Percentiles rank a stretch among this genome's conserved stretches.
These are phyloP conservation scores for Melanotaenia trifasciata DNA, from an alignment of 2,797 vertebrate species.

Conservation along the genomic window DNA sequence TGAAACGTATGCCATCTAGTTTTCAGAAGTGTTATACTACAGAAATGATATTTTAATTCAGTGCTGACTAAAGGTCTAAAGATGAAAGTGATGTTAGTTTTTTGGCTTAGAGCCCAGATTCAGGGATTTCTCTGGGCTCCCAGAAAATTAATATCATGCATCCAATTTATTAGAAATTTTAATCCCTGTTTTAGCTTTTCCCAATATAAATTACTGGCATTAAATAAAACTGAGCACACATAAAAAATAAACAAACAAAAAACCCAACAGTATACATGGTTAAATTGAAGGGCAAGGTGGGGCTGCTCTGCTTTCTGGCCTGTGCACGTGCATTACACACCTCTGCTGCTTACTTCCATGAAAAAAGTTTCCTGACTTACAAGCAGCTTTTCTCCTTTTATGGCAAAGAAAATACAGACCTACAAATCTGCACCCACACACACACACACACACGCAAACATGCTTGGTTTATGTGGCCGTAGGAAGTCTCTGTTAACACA, in stretches of 20 bases:
- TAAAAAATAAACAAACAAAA: too few relatives aligned
- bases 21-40: not conserved
- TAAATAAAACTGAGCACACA: not conserved
- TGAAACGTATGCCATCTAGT: not conserved
- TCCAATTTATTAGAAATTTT: not conserved
- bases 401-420: constrained; percentile 63
- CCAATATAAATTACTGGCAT: not conserved
- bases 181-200: not conserved
- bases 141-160: not conserved
- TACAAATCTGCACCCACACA: constrained; percentile 31
- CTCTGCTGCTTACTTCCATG: constrained; percentile 17
- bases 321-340: not conserved
- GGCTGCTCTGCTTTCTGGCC: constrained; percentile 14
- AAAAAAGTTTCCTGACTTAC: constrained; percentile 16
- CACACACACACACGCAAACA: constrained; percentile 17
- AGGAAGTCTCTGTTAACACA: not conserved
- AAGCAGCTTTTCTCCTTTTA: constrained; percentile 65
- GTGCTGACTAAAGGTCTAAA: not conserved
- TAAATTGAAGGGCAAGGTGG: not conserved
- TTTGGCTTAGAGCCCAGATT: not conserved
- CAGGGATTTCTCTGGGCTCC: not conserved
- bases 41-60: not conserved
- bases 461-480: not conserved
- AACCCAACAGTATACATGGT: not conserved
- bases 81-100: not conserved